phyloP scores from a whole-genome alignment of 2,888 invertebrate species.

The Drosophila dives region DNA sequence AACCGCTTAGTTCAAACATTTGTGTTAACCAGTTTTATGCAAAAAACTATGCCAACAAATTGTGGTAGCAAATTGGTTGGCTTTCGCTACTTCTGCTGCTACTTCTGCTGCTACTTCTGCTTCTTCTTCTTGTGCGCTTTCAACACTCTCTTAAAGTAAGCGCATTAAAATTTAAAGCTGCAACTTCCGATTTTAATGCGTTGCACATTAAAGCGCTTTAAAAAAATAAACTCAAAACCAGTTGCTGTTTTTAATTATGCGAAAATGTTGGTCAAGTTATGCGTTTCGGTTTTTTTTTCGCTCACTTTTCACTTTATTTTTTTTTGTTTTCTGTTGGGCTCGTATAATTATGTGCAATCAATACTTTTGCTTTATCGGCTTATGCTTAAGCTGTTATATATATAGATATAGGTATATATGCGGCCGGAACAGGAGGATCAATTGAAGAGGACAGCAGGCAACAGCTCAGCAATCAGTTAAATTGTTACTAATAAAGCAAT shows the following conservation, averaged over 20 bases:
- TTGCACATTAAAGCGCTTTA: conserved; percentile 31
- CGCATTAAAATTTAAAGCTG: conserved; percentile 75
- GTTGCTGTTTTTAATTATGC: conserved; percentile 70
- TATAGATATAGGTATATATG: conserved; percentile 9
- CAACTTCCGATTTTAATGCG: conserved; percentile 76
- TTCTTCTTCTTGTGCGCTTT: conserved; percentile 35
- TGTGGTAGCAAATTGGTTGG: conserved; percentile 2
- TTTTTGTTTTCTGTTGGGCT: conserved; percentile 21
- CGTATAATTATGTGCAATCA: conserved; percentile 79
- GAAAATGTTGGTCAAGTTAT: conserved; percentile 67
- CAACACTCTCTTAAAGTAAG: conserved; percentile 65
- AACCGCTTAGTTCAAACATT: conserved; percentile 1
- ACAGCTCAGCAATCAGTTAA: conserved; percentile 9
- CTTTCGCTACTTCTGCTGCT: conserved; percentile 2
- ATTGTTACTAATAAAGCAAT: conserved; percentile 50
- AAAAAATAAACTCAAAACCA: conserved; percentile 46
- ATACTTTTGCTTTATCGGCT: conserved; percentile 72
- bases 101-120: neutral
- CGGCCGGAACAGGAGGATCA: conserved; percentile 44
- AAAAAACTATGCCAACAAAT: conserved; percentile 1
- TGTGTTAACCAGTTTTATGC: neutral
- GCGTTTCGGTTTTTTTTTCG: conserved; percentile 18
- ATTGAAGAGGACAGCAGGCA: conserved; percentile 9
- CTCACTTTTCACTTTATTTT: conserved; percentile 42
- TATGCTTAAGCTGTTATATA: conserved; percentile 34